phyloP scores from a whole-genome alignment of 1,140 invertebrate species.

The Bacillus rossius region DNA sequence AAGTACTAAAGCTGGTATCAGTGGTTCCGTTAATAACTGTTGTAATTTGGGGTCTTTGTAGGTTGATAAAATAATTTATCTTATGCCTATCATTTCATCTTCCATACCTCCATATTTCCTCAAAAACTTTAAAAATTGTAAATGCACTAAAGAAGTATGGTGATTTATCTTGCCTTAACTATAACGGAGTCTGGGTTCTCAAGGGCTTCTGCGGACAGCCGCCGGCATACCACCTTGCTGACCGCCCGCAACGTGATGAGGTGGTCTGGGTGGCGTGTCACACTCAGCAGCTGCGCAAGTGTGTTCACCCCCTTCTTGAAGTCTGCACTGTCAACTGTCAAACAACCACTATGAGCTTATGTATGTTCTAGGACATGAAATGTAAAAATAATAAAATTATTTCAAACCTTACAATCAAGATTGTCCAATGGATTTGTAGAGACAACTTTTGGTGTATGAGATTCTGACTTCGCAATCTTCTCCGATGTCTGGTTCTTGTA shows the following conservation, averaged over 20 bases:
- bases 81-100: too few relatives aligned
- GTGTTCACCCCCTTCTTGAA: constrained; percentile 76
- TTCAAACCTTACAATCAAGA: constrained; percentile 82
- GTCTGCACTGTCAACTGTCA: constrained; percentile 73
- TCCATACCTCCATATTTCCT: background rate
- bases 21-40: too few relatives aligned
- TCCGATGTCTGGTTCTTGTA: constrained; percentile 61
- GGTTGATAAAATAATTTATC: too few relatives aligned
- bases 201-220: constrained; percentile 58
- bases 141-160: background rate
- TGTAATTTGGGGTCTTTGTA: too few relatives aligned
- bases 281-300: constrained; percentile 72
- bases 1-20: too few relatives aligned
- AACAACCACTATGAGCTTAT: too few relatives aligned
- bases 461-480: constrained; percentile 48
- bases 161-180: constrained; percentile 42
- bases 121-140: background rate
- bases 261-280: constrained; percentile 76
- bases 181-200: constrained; percentile 54
- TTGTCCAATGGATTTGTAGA: constrained; percentile 78
- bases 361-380: background rate
- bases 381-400: background rate
- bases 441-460: constrained; percentile 56
- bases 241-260: constrained; percentile 70
- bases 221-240: constrained; percentile 57